Evolutionary conservation across 1,140 invertebrate species (phyloP).

Genomic region (Ceratitis capitata): DNA sequence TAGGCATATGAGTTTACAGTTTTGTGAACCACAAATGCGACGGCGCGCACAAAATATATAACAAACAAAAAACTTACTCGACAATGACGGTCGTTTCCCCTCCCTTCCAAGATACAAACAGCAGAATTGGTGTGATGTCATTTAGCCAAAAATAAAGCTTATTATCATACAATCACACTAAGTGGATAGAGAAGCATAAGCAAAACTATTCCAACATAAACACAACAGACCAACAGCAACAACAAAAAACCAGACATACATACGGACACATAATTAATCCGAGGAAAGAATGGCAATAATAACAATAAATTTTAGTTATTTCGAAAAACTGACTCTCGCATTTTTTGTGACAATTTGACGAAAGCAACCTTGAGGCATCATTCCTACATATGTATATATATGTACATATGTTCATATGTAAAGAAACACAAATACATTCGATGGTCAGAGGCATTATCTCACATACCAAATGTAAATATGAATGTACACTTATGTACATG

Average conservation of each 20-base stretch:
- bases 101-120: background rate
- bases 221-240: background rate
- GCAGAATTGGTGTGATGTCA: constrained; percentile 2
- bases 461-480: background rate
- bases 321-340: background rate
- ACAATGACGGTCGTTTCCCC: background rate
- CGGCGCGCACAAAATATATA: background rate
- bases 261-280: background rate
- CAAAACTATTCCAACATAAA: background rate
- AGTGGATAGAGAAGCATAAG: background rate
- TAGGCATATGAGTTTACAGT: background rate
- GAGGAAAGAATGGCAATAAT: background rate
- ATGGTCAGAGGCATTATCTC: background rate
- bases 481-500: background rate
- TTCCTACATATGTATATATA: background rate
- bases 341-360: constrained; percentile 18
- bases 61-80: background rate
- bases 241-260: background rate
- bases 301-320: background rate
- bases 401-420: background rate
- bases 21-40: background rate
- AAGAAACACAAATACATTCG: too few relatives aligned
- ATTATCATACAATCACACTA: background rate
- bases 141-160: constrained; percentile 3
- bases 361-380: background rate